Base-by-base conservation (phyloP, 2,797 vertebrate species). In the Nothura maculosa region DNA sequence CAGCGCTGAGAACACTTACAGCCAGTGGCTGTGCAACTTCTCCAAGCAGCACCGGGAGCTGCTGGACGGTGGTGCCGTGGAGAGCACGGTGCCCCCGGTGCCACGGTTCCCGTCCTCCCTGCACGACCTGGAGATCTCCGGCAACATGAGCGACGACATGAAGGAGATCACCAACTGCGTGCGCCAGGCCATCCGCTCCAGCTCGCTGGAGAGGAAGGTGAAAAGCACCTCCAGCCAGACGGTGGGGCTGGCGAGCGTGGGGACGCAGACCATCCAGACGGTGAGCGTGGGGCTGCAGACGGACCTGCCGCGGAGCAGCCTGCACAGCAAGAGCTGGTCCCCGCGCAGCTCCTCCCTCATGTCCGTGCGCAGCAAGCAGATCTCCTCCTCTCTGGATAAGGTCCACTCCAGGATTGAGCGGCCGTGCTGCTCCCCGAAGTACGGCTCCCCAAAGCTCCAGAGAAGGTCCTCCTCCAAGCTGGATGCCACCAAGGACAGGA, bases 81-180 rank as follows among this genome's bases (percentile, higher is more conserved):
- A 97, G 80, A 40, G 96, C 6, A 4, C 96, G 0, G 95, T 98
- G 3, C 79, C 99, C 0, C 40, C 98, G 0, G 97, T 97, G 50
- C 91, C 99, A 1, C 96, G 92, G 83, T 98, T 99, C 19, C 97
- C 98, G 0, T 89, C 99, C 0, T 93, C 98, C 0, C 98, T 99
- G 97, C 98, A 98, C 0, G 97, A 97, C 95, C 98, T 99, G 20
- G 99, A 99, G 96, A 99, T 99, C 87, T 99, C 99, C 0, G 99
- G 99, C 85, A 99, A 99, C 96, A 98, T 99, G 96, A 99, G 99
- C 0, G 99, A 99, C 0, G 99, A 99, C 97, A 99, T 99, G 99
- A 99, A 99, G 97, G 99, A 99, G 97, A 99, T 99, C 98, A 99
- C 99, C 95, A 99, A 99, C 96, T 99, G 99, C 3, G 99, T 99